Conservation (phyloP, 2,113 vertebrate species). For the Phasianus colchicus region DNA sequence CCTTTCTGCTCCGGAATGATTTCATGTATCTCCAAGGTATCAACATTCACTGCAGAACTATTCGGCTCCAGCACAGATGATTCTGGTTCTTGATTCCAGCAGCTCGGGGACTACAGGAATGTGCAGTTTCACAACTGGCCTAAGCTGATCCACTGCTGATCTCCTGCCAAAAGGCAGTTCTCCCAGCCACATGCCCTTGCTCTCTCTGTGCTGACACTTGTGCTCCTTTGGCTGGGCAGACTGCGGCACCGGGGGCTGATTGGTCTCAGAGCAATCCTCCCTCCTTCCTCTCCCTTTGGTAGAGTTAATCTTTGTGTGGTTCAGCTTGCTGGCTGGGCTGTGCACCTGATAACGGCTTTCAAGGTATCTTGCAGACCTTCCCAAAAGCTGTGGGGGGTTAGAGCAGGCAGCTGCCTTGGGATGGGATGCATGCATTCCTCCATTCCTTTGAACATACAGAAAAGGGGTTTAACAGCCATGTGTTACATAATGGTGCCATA, state of each 20-base stretch:
- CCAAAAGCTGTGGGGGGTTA: neutral
- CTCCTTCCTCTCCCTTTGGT: neutral
- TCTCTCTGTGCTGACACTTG: slow-evolving; percentile 1
- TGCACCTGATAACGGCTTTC: neutral
- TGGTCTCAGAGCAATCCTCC: neutral
- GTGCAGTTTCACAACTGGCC: slow-evolving; percentile 29
- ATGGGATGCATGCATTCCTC: slow-evolving; percentile 23
- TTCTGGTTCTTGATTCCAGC: neutral
- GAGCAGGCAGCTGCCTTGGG: neutral
- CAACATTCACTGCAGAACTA: neutral
- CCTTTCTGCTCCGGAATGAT: neutral
- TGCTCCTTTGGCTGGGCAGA: slow-evolving; percentile 8
- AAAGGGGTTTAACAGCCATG: slow-evolving; percentile 5
- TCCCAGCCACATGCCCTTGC: neutral
- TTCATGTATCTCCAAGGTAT: neutral
- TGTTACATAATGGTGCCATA: neutral
- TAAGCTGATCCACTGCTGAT: neutral
- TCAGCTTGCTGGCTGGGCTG: neutral
- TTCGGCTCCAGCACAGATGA: neutral
- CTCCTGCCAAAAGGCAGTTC: slow-evolving; percentile 9
- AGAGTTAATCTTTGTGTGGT: neutral
- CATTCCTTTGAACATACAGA: slow-evolving; percentile 15
- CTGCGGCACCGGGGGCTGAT: accelerated
- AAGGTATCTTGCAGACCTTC: neutral
- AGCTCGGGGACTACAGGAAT: neutral